A percentile compares a stretch with the other conserved stretches of the same genome.
phyloP scores from a whole-genome alignment of 2,888 invertebrate species.

The Acleris holmiana region DNA sequence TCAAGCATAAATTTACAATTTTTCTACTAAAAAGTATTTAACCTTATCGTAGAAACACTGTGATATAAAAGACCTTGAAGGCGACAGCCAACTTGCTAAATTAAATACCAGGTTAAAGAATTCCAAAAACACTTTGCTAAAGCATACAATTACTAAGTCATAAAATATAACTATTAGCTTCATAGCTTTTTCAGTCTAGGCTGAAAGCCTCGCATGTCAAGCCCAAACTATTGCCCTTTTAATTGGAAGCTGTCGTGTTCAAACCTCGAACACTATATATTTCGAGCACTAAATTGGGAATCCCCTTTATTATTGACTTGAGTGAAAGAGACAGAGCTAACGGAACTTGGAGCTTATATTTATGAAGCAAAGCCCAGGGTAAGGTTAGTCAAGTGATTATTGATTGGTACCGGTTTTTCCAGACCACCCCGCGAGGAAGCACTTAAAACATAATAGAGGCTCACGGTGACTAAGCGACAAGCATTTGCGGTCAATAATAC shows the following conservation, averaged over 20 bases:
- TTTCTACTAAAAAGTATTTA: too few relatives aligned
- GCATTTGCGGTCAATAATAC: too few relatives aligned
- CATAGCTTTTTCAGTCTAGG: not conserved
- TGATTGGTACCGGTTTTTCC: slow-evolving; percentile 15
- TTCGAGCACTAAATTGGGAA: too few relatives aligned
- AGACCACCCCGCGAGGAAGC: not conserved
- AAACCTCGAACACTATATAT: too few relatives aligned
- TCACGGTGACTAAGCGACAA: too few relatives aligned
- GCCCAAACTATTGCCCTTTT: not conserved
- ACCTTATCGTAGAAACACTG: too few relatives aligned
- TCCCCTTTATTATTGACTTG: too few relatives aligned
- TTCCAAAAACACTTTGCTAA: not conserved
- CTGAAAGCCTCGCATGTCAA: slow-evolving; percentile 4
- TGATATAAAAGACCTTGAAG: too few relatives aligned
- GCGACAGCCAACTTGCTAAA: not conserved
- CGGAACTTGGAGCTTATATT: too few relatives aligned
- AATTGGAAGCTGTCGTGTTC: slow-evolving; percentile 2
- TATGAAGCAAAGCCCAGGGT: not conserved
- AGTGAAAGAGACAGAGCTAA: too few relatives aligned
- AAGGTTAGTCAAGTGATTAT: slow-evolving; percentile 2
- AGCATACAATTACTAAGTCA: not conserved
- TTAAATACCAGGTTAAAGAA: not conserved
- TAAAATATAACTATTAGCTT: not conserved
- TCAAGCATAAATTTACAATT: too few relatives aligned
- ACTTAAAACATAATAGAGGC: slow-evolving; percentile 7